Conservation (phyloP, 2,888 invertebrate species). For the Drosophila setosimentum region DNA sequence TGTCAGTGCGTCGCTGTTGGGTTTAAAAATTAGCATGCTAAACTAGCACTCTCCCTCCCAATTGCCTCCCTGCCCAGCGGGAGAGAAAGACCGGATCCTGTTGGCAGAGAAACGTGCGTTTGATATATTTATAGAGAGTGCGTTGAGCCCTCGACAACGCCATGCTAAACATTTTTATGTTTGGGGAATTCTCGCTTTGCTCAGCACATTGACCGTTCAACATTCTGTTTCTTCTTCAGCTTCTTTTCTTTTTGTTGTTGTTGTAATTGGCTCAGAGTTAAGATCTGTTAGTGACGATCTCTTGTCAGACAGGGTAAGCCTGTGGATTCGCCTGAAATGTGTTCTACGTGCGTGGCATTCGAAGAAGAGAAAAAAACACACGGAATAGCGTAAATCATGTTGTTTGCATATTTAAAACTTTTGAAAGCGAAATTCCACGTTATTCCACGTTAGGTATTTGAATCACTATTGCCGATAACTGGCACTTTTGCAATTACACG, state of each 20-base stretch:
- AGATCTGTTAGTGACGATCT: slow-evolving; percentile 59
- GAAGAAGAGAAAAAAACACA: slow-evolving; percentile 38
- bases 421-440: slow-evolving; percentile 63
- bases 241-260: too few relatives aligned
- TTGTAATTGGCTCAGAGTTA: slow-evolving; percentile 5
- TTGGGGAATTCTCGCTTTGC: slow-evolving; percentile 57
- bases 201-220: slow-evolving; percentile 47
- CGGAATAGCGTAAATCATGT: slow-evolving; percentile 19
- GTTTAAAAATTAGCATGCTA: slow-evolving; percentile 70
- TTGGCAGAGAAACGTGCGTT: slow-evolving; percentile 63
- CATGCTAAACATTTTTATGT: slow-evolving; percentile 52
- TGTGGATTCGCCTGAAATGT: slow-evolving; percentile 70
- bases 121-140: slow-evolving; percentile 73
- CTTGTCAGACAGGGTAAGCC: slow-evolving; percentile 24
- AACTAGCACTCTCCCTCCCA: not conserved
- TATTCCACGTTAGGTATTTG: slow-evolving; percentile 14
- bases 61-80: not conserved
- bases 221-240: not conserved
- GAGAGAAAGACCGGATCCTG: slow-evolving; percentile 60
- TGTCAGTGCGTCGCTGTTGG: slow-evolving; percentile 56
- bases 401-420: slow-evolving; percentile 26
- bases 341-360: slow-evolving; percentile 70
- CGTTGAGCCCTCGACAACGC: slow-evolving; percentile 28
- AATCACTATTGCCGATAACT: slow-evolving; percentile 25
- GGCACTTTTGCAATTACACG: slow-evolving; percentile 28